Percentiles rank a stretch among this genome's conserved stretches.
Conservation (phyloP, 1,140 invertebrate genomes). For the Goniozus legneri region DNA sequence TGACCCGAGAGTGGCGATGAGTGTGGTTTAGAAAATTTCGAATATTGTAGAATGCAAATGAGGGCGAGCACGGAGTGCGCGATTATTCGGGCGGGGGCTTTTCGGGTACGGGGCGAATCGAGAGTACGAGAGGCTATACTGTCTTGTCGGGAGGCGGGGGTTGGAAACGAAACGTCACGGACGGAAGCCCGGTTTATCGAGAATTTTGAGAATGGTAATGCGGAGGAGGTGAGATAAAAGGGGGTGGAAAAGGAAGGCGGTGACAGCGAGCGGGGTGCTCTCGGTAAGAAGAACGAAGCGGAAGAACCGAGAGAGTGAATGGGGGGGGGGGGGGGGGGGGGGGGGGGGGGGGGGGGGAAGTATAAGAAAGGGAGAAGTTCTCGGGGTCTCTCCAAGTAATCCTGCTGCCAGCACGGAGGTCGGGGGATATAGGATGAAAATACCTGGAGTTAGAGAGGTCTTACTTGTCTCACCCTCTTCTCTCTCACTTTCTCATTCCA, state of each 20-base stretch:
- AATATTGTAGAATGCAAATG: slow-evolving; percentile 15
- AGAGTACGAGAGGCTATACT: neutral
- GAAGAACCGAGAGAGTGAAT: too few relatives aligned
- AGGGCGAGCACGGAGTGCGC: slow-evolving; percentile 18
- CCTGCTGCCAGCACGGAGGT: slow-evolving; percentile 37
- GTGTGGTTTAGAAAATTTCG: slow-evolving; percentile 15
- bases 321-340: too few relatives aligned
- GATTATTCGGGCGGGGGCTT: slow-evolving; percentile 12
- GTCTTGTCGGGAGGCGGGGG: neutral
- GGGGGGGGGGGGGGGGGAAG: slow-evolving; percentile 16
- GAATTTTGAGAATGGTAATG: slow-evolving; percentile 36
- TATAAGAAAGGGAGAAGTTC: slow-evolving; percentile 44
- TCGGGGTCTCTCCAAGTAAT: slow-evolving; percentile 48
- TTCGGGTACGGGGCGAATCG: slow-evolving; percentile 4
- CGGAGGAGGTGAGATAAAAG: slow-evolving; percentile 2
- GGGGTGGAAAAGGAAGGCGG: neutral
- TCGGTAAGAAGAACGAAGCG: slow-evolving; percentile 18
- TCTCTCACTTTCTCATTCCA: neutral
- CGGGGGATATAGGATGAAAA: slow-evolving; percentile 53
- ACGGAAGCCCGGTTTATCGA: slow-evolving; percentile 30
- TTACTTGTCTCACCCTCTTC: slow-evolving; percentile 29
- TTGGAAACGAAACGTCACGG: slow-evolving; percentile 16
- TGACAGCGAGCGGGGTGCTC: too few relatives aligned
- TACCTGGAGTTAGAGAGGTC: slow-evolving; percentile 53
- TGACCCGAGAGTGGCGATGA: neutral